Conservation (phyloP, 2,113 vertebrate species). For the Lepus americanus region DNA sequence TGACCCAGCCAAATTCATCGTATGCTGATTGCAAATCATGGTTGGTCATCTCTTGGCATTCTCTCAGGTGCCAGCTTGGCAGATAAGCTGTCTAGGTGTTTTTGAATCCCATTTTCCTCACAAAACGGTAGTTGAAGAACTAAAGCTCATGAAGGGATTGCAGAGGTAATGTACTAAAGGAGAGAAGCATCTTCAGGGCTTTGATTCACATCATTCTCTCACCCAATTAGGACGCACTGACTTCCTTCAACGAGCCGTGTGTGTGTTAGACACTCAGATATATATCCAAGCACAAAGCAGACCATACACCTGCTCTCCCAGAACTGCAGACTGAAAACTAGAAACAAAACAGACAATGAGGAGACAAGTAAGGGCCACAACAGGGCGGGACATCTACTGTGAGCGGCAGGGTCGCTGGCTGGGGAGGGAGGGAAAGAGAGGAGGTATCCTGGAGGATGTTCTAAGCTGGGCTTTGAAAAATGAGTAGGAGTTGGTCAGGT, state of each 20-base stretch:
- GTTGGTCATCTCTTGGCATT: not conserved
- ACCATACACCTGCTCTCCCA: not conserved
- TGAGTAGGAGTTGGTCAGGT: not conserved
- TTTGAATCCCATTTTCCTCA: slow-evolving; percentile 23
- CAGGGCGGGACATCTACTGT: not conserved
- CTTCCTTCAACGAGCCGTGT: not conserved
- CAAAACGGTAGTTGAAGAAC: not conserved
- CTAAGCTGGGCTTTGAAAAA: not conserved
- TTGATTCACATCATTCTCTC: slow-evolving; percentile 31
- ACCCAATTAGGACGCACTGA: not conserved
- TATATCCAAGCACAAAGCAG: not conserved
- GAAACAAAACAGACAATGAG: not conserved
- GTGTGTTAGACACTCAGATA: not conserved
- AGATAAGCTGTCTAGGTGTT: not conserved
- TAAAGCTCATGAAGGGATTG: not conserved
- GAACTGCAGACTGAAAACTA: not conserved
- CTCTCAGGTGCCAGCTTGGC: not conserved
- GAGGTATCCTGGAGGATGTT: not conserved
- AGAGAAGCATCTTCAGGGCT: slow-evolving; percentile 9
- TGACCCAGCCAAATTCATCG: not conserved
- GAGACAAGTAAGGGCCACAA: not conserved
- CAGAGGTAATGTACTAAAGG: not conserved
- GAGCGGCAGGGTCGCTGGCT: too few relatives aligned
- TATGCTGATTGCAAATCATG: slow-evolving; percentile 7
- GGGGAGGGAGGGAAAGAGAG: fast-evolving